These are phyloP conservation scores for Diarsia mendica DNA, from an alignment of 2,888 invertebrate genomes.

Conservation along the genomic window DNA sequence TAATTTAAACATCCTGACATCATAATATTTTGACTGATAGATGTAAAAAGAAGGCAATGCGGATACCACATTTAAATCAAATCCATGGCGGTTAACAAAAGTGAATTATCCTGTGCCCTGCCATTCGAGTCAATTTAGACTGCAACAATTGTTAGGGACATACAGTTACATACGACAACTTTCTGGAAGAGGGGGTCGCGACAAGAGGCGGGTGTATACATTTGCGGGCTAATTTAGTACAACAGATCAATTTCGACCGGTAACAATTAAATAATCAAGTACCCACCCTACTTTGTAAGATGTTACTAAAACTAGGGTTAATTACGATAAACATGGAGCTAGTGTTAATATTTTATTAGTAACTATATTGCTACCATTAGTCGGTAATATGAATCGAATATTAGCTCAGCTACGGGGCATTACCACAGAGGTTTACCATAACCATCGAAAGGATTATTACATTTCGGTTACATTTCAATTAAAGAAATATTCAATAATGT, in stretches of 20 bases:
- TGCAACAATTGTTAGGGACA: constrained; percentile 12
- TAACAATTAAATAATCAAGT: constrained; percentile 56
- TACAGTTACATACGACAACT: constrained; percentile 6
- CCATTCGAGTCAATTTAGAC: constrained; percentile 37
- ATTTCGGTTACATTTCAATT: constrained; percentile 54
- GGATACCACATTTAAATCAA: neutral
- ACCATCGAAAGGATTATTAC: constrained; percentile 59
- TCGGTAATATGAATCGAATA: constrained; percentile 59
- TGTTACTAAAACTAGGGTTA: constrained; percentile 65
- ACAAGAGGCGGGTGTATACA: constrained; percentile 50
- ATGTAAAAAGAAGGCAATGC: neutral
- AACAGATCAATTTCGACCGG: constrained; percentile 42
- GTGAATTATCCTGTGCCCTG: neutral
- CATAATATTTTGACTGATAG: neutral
- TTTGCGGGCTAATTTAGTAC: constrained; percentile 43
- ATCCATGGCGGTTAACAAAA: neutral
- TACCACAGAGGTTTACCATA: constrained; percentile 65
- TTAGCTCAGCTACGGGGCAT: constrained; percentile 57
- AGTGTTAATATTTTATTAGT: constrained; percentile 75
- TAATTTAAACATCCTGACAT: neutral
- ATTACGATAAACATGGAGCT: constrained; percentile 76
- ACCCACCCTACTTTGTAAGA: constrained; percentile 62
- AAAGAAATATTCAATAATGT: constrained; percentile 44
- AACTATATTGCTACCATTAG: constrained; percentile 67
- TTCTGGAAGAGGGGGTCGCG: constrained; percentile 52